Evolutionary conservation across 2,888 invertebrate genomes (phyloP), one percentile per base, ranked within the genome.

Genomic region (Melolontha melolontha): DNA sequence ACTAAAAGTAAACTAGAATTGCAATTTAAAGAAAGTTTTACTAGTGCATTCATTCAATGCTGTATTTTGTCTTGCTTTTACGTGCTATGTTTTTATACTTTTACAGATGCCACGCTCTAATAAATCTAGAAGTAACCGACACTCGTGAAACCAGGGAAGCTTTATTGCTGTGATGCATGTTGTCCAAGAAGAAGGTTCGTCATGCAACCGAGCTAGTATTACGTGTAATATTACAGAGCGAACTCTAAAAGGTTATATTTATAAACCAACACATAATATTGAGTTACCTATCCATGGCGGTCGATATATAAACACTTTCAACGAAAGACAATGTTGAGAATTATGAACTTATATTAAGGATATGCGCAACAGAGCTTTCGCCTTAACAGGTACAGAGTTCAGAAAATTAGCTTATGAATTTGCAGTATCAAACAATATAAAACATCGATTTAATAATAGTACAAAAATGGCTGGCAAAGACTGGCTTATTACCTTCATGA

Each of bases 391-490:
- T 17, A 55, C 41, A 39, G 67, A 71, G 27, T 55, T 59, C n/a
- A 52, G 69, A 41, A 71, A 66, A 54, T 55, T 75, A 12, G 72
- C 68, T n/a, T n/a, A n/a, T n/a, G n/a, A n/a, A n/a, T n/a, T n/a
- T n/a, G n/a, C n/a, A n/a, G n/a, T n/a, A n/a, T 27, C 41, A 64
- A 70, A 71, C 44, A 70, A 71, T 66, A 67, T 75, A 16, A 27
- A 50, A 27, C 62, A 73, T 63, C 67, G 55, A 42, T 73, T 73
- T 65, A 59, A 66, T 64, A 29, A 29, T 29, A 5, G 29, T 47
- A 11, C 68, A 73, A 69, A 14, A n/a, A n/a, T 57, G 27, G 73
- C 75, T 59, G 72, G 73, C 10, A 72, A 69, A 70, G 72, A 73
- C 51, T 74, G 72, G 72, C 39, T 71, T 57, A 52, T 39, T 16